phyloP scores from a whole-genome alignment of 2,888 invertebrate genomes.

The Cancer borealis region DNA sequence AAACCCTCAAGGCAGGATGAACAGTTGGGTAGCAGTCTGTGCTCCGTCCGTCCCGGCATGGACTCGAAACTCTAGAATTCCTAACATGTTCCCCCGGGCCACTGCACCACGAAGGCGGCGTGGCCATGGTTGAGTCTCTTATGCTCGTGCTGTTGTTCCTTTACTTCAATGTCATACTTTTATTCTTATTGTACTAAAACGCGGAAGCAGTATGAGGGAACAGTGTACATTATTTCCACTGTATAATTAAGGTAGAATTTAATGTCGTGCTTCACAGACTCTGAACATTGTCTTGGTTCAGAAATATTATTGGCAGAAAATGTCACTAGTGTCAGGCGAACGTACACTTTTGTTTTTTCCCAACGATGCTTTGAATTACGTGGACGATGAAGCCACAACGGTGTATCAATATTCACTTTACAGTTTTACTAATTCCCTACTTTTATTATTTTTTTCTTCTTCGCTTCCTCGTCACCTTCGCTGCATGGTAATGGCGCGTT shows the following conservation, averaged over 20 bases:
- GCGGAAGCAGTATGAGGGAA: not conserved
- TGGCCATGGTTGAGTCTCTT: too few species aligned
- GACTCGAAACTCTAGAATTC: not conserved
- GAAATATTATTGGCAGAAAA: not conserved
- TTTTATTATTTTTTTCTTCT: not conserved
- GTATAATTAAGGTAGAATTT: not conserved
- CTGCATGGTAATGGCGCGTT: not conserved
- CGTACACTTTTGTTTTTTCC: not conserved
- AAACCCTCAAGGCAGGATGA: not conserved
- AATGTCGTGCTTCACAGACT: not conserved
- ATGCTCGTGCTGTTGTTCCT: too few species aligned
- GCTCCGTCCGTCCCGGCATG: not conserved
- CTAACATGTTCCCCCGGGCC: not conserved
- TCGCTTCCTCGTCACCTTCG: not conserved
- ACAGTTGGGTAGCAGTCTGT: not conserved
- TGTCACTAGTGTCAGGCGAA: not conserved
- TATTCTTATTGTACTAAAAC: not conserved
- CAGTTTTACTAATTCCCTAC: not conserved
- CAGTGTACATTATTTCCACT: not conserved
- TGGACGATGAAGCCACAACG: not conserved
- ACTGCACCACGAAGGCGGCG: not conserved
- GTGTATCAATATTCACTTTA: not conserved
- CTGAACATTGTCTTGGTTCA: not conserved
- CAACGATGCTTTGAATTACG: not conserved
- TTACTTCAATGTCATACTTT: not conserved